phyloP scores from a whole-genome alignment of 2,113 vertebrate species.

The Tragelaphus scriptus region DNA sequence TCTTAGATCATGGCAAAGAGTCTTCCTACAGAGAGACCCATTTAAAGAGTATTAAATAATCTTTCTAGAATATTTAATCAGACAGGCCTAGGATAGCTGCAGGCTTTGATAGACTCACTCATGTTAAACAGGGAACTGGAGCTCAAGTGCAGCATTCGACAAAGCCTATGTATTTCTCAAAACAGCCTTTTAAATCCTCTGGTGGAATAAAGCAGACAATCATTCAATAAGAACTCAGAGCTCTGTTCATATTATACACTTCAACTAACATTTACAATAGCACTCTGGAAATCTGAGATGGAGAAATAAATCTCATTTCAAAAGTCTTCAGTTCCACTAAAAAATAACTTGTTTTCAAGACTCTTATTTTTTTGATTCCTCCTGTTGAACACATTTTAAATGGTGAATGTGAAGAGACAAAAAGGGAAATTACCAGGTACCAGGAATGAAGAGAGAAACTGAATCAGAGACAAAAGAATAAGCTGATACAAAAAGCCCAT shows the following conservation, averaged over 20 bases:
- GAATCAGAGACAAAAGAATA: background rate
- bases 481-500: background rate
- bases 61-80: background rate
- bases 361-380: background rate
- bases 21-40: background rate
- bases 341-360: constrained; percentile 6
- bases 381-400: background rate
- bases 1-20: background rate
- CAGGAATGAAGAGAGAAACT: background rate
- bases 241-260: background rate
- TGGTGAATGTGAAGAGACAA: background rate
- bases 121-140: background rate
- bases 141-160: background rate
- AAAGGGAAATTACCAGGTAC: background rate
- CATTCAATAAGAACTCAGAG: background rate
- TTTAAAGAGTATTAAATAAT: background rate
- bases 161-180: background rate
- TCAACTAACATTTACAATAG: background rate
- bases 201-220: background rate
- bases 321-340: background rate
- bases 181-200: background rate
- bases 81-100: background rate
- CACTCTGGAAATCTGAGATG: background rate
- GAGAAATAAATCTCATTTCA: background rate
- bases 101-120: background rate